A percentile compares a stretch with the other conserved stretches of the same genome.
Evolutionary conservation across 2,113 vertebrate species (phyloP).

Genomic region (Symphodus melops): DNA sequence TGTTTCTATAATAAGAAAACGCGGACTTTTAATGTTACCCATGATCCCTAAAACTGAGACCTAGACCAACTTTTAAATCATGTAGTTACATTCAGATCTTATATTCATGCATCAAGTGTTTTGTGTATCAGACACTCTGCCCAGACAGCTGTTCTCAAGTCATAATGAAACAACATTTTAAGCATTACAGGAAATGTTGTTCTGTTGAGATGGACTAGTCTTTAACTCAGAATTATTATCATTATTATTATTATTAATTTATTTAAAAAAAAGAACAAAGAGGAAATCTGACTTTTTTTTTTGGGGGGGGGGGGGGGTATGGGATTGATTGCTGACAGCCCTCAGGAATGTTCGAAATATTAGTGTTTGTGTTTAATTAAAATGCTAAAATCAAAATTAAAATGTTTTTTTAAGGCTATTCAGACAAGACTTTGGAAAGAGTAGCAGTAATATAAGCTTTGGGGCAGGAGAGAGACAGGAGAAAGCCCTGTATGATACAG

Average conservation of each 20-base stretch:
- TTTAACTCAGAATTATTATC: not conserved
- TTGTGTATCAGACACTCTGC: no score
- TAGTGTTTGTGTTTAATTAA: no score
- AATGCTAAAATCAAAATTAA: no score
- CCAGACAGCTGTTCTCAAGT: no score
- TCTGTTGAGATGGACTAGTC: not conserved
- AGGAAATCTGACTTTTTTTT: not conserved
- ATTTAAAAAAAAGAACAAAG: no score
- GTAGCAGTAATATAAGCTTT: slow-evolving; percentile 37
- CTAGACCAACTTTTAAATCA: not conserved
- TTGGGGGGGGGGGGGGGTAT: not conserved
- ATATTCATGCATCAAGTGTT: no score
- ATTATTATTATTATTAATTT: no score
- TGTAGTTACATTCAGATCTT: no score
- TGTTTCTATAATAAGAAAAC: not conserved
- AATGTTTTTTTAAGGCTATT: no score
- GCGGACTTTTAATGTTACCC: not conserved
- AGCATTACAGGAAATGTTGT: not conserved
- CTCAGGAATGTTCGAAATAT: not conserved
- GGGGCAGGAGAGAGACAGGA: slow-evolving; percentile 26
- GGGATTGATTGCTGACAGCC: not conserved
- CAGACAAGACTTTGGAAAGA: slow-evolving; percentile 12
- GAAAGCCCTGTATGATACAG: slow-evolving; percentile 58
- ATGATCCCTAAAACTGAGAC: not conserved
- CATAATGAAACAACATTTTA: no score